Conservation (phyloP, 2,888 invertebrate genomes). For the Eubasilissa splendida region DNA sequence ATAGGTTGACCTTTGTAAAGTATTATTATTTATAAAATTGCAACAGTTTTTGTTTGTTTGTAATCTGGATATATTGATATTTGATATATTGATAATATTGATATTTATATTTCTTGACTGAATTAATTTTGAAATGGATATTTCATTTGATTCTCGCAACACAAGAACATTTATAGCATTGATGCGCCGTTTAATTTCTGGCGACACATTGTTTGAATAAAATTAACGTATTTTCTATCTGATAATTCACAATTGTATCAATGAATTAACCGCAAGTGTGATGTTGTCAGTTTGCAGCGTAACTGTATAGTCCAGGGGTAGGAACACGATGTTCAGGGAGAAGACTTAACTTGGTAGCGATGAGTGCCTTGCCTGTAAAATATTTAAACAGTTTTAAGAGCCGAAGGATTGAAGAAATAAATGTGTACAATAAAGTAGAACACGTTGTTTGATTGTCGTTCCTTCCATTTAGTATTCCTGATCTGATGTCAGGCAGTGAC, state of each 20-base stretch:
- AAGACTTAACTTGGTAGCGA: not conserved
- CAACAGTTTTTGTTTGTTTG: conserved; percentile 11
- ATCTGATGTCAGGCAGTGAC: not conserved
- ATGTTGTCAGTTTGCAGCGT: conserved; percentile 20
- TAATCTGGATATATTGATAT: no score
- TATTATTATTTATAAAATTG: conserved; percentile 26
- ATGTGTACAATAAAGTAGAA: conserved; percentile 48
- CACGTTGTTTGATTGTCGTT: conserved; percentile 48
- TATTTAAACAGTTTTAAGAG: conserved; percentile 40
- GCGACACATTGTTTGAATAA: not conserved
- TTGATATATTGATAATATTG: no score
- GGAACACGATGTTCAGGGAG: not conserved
- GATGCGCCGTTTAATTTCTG: not conserved
- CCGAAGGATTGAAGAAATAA: conserved; percentile 24
- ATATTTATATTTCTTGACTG: not conserved
- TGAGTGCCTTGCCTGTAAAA: conserved; percentile 55
- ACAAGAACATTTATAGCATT: not conserved
- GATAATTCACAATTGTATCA: not conserved
- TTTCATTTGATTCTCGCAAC: not conserved
- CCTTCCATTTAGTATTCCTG: not conserved
- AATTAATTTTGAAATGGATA: not conserved
- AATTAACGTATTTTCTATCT: no score
- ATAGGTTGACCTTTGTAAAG: conserved; percentile 20
- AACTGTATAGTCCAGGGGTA: not conserved
- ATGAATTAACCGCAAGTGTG: not conserved